A percentile compares a stretch with the other conserved stretches of the same genome.
Evolutionary conservation across 2,888 invertebrate species (phyloP).

Genomic region (Drosophila algonquin): DNA sequence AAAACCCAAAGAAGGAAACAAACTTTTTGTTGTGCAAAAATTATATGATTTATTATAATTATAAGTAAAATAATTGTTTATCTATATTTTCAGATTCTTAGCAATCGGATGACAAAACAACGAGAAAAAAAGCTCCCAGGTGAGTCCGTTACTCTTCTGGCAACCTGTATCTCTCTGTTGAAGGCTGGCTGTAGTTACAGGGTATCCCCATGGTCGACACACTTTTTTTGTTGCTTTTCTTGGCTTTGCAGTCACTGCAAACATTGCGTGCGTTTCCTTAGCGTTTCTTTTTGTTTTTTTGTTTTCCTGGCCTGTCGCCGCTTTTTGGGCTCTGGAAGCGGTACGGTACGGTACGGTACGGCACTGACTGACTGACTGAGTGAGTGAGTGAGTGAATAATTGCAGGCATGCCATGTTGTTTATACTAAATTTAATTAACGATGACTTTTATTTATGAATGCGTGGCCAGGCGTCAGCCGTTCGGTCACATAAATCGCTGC

Average conservation of each 20-base stretch:
- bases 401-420: conserved; percentile 72
- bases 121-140: too few relatives aligned
- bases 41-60: too few relatives aligned
- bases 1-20: too few relatives aligned
- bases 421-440: conserved; percentile 77
- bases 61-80: too few relatives aligned
- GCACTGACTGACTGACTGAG: too few relatives aligned
- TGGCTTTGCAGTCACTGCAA: conserved; percentile 34
- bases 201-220: not conserved
- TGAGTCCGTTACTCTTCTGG: too few relatives aligned
- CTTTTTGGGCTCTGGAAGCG: conserved; percentile 17
- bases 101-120: too few relatives aligned
- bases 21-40: too few relatives aligned
- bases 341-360: not conserved
- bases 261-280: conserved; percentile 64
- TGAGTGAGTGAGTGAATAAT: conserved; percentile 72
- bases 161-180: too few relatives aligned
- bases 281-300: conserved; percentile 33
- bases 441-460: conserved; percentile 77
- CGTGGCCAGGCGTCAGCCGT: conserved; percentile 58
- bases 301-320: conserved; percentile 27
- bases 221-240: conserved; percentile 11
- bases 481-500: conserved; percentile 60
- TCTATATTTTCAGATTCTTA: too few relatives aligned
- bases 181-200: not conserved